Base-by-base conservation (phyloP, 2,888 invertebrate species). In the Lamellibrachia columna region DNA sequence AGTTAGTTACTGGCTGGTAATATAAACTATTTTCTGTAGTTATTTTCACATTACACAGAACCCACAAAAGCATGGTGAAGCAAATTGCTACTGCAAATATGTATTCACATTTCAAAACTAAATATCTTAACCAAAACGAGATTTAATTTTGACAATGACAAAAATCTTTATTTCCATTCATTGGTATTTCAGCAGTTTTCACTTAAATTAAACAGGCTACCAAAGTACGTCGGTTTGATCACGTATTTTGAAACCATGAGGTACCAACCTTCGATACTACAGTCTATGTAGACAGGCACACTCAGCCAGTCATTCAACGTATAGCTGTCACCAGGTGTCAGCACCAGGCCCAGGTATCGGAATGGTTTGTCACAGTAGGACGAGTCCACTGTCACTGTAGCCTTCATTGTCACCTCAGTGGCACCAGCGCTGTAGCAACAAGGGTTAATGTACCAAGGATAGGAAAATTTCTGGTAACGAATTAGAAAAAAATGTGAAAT, bases 291-390 rank as follows among this genome's bases (percentile, higher is more conserved):
- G n/a, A 75, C 75, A n/a, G 75, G 75, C 75, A 75, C 75, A 15
- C 22, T 75, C 75, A 75, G 75, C 75, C 75, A 75, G 75, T 75
- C 22, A 22, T 75, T 75, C 6, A 6, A 4, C 6, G 75, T 75
- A n/a, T 75, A 75, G 75, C 75, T n/a, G n/a, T 75, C 75, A 22
- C 75, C 75, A 75, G 75, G 75, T 75, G 75, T 75, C n/a, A 75
- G 15, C 22, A 75, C 75, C 75, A 75, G 75, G 2, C 75, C 75
- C 4, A 75, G 15, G 75, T 75, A 75, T 75, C 22, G 75, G 75
- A 22, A 75, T 6, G 75, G 15, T 22, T 75, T 75, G 75, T 75
- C 75, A 75, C 75, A 75, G 75, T 75, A 75, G 22, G 22, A 75
- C n/a, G 75, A 22, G 4, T 75, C 75, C 75, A 75, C 75, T 75